phyloP scores from a whole-genome alignment of 1,140 invertebrate species.

The Pemphigus obesinymphae region DNA sequence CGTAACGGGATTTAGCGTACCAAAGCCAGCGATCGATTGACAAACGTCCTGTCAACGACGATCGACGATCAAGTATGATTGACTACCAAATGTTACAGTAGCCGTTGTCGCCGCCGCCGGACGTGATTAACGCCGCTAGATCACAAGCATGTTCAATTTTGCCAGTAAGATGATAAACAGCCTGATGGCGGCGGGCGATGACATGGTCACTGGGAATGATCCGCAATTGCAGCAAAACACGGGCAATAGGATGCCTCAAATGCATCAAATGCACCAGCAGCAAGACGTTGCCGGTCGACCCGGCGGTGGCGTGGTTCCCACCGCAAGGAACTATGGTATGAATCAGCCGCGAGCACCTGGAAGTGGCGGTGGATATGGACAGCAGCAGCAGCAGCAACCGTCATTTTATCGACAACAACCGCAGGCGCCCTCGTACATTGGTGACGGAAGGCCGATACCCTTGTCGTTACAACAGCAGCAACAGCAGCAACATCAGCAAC shows the following conservation, averaged over 20 bases:
- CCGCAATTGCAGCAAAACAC: constrained; percentile 22
- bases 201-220: constrained; percentile 16
- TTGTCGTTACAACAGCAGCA: background rate
- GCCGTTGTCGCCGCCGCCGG: too few species aligned
- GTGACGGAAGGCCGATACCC: background rate
- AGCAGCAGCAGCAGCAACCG: constrained; percentile 42
- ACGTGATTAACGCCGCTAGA: background rate
- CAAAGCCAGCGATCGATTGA: too few species aligned
- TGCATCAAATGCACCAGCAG: background rate
- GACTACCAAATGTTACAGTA: too few species aligned
- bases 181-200: constrained; percentile 51
- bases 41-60: too few species aligned
- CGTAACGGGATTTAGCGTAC: too few species aligned
- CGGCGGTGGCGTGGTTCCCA: background rate
- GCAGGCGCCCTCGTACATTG: constrained; percentile 28
- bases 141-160: constrained; percentile 51
- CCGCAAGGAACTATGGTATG: constrained; percentile 1
- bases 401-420: constrained; percentile 43
- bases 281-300: background rate
- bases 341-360: background rate
- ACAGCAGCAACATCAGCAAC: background rate
- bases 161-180: constrained; percentile 54
- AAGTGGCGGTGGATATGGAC: too few species aligned
- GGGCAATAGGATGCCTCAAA: background rate
- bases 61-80: too few species aligned